phyloP scores from a whole-genome alignment of 1,140 invertebrate species.

The Hormaphis cornu region DNA sequence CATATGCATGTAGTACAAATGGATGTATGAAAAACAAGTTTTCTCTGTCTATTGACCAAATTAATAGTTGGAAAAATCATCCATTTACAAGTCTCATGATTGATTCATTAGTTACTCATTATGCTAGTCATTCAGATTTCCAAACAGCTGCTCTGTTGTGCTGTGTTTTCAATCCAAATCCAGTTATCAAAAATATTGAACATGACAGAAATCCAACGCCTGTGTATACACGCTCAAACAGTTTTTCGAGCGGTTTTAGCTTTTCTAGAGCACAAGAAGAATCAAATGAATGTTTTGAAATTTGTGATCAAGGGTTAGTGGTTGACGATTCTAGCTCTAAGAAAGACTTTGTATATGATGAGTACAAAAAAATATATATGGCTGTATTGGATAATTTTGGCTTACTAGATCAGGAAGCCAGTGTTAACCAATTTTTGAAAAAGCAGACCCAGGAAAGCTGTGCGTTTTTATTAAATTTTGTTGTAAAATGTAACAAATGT shows the following conservation, averaged over 20 bases:
- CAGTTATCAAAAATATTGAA: constrained; percentile 40
- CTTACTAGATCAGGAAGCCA: constrained; percentile 68
- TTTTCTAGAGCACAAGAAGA: constrained; percentile 23
- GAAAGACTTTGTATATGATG: constrained; percentile 60
- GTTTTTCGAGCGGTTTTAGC: constrained; percentile 4
- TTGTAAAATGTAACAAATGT: constrained; percentile 64
- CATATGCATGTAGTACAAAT: constrained; percentile 49
- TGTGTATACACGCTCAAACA: background rate
- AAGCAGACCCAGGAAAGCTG: constrained; percentile 52
- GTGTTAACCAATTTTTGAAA: constrained; percentile 70
- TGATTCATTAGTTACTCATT: constrained; percentile 71
- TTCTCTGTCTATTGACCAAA: constrained; percentile 46
- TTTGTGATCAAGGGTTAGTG: constrained; percentile 13
- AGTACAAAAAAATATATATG: constrained; percentile 77
- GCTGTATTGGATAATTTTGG: constrained; percentile 79
- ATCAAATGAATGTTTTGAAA: constrained; percentile 21
- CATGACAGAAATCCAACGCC: constrained; percentile 36
- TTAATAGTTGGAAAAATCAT: constrained; percentile 64
- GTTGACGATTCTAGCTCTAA: background rate
- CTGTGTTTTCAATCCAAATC: constrained; percentile 64
- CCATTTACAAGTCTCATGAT: constrained; percentile 78
- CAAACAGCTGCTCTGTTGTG: constrained; percentile 89
- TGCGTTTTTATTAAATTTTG: constrained; percentile 53
- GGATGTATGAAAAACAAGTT: constrained; percentile 38
- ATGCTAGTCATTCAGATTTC: constrained; percentile 68